Evolutionary conservation across 2,797 vertebrate genomes (phyloP), one percentile per base, ranked within the genome.

Genomic region (Schizopygopsis malacanthus): DNA sequence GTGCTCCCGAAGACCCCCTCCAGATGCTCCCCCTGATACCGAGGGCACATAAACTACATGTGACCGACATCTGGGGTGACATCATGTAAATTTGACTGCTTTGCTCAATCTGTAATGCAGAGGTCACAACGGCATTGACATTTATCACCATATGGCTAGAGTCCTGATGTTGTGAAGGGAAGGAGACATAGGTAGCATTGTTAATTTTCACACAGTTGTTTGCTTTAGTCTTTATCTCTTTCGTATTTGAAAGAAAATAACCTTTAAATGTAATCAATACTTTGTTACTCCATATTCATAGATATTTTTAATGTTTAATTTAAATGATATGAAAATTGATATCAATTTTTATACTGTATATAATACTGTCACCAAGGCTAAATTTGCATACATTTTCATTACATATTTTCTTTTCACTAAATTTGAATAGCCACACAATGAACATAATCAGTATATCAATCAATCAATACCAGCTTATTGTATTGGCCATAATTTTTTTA

Each of bases 31-130:
- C 82, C 86, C 82, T 85, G 87, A 87, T 83, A 71, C 77, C 83
- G 80, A 78, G 71, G 90, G 79, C 84, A 84, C 67, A 77, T 63
- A 43, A 69, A 80, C 63, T 79, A 81, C 86, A 79, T 83, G 89
- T 85, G 83, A 88, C 65, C 75, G 84, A 91, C 90, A 91, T 89
- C 89, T 91, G 87, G 87, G 87, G 85, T 85, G 86, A 90, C 85
- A 88, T 85, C 83, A 87, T 89, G 86, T 89, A 89, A 91, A 88
- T 89, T 82, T 89, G 90, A 90, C 90, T 86, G 81, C 89, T 90
- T 88, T 67, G 88, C 80, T 87, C 86, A 88, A 85, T 85, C 76
- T 89, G 89, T 87, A 86, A 85, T 84, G 78, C 86, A 83, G 75
- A 87, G 85, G 83, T 83, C 89, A 89, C 76, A 87, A 78, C n/a